A percentile compares a stretch with the other conserved stretches of the same genome.
These are phyloP conservation scores for Orientallactaga sibirica DNA, from an alignment of 2,797 vertebrate genomes.

Conservation along the genomic window DNA sequence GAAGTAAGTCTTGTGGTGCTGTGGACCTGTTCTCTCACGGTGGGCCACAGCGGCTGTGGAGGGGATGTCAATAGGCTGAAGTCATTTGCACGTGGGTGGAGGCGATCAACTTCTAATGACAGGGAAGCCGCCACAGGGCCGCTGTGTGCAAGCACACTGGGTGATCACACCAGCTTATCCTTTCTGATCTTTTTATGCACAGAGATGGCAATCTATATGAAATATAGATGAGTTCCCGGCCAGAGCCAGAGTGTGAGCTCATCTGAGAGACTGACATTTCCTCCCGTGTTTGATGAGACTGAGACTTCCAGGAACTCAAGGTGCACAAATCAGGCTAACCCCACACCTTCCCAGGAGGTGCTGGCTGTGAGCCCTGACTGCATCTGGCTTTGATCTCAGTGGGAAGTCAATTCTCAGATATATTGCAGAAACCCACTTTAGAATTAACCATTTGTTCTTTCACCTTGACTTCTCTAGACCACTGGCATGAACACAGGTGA, in stretches of 20 bases:
- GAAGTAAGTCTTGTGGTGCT: too few species aligned
- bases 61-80: neutral
- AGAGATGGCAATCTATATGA: constrained; percentile 37
- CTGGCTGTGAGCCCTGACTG: constrained; percentile 54
- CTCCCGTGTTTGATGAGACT: too few species aligned
- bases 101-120: too few species aligned
- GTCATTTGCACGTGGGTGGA: neutral
- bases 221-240: constrained; percentile 76
- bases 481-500: too few species aligned
- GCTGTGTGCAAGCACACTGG: neutral
- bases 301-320: neutral
- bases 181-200: constrained; percentile 35
- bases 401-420: constrained; percentile 50
- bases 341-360: constrained; percentile 49
- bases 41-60: neutral
- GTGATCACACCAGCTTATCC: constrained; percentile 47
- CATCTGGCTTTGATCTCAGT: constrained; percentile 72
- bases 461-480: neutral
- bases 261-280: constrained; percentile 25
- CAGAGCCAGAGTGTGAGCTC: constrained; percentile 29
- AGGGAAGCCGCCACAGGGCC: neutral
- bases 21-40: neutral
- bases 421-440: neutral
- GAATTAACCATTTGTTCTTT: constrained; percentile 55
- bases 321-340: constrained; percentile 19